These are phyloP conservation scores for Trissolcus brochymenae DNA, from an alignment of 2,888 invertebrate species.

Conservation along the genomic window DNA sequence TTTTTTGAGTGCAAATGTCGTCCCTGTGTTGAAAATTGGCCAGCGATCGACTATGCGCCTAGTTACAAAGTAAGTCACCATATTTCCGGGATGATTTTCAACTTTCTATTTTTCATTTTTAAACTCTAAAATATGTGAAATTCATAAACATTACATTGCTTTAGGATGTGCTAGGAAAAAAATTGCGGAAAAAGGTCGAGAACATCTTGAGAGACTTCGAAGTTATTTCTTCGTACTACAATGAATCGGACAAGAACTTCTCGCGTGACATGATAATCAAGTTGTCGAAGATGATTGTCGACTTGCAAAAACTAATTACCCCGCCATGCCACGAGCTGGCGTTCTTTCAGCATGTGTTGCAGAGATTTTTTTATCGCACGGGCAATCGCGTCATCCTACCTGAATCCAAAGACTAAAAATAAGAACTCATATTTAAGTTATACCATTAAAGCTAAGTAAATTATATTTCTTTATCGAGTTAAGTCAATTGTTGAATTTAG, in stretches of 20 bases:
- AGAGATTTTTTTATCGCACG: slow-evolving; percentile 7
- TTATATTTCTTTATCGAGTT: too few species aligned
- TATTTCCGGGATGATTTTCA: too few species aligned
- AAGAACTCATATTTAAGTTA: not conserved
- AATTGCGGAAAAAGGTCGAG: not conserved
- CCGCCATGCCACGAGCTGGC: not conserved
- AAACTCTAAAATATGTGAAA: not conserved
- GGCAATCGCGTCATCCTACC: slow-evolving; percentile 7
- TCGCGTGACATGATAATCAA: slow-evolving; percentile 8
- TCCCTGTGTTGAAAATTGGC: slow-evolving; percentile 26
- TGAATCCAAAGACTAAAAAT: slow-evolving; percentile 1
- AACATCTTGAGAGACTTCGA: not conserved
- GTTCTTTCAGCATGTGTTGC: not conserved
- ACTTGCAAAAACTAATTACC: not conserved
- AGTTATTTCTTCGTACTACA: not conserved
- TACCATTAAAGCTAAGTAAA: too few species aligned
- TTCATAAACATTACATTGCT: not conserved
- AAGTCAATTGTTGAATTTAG: not conserved
- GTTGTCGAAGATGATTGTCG: slow-evolving; percentile 2
- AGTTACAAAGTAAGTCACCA: slow-evolving; percentile 12
- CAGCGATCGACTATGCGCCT: not conserved
- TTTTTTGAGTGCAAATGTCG: slow-evolving; percentile 18
- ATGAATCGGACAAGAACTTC: slow-evolving; percentile 1
- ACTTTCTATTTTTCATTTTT: slow-evolving; percentile 2
- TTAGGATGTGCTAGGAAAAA: not conserved